A percentile compares a stretch with the other conserved stretches of the same genome.
Evolutionary conservation across 2,797 vertebrate species (phyloP).

Genomic region (Sebastiscus albofasciatus): DNA sequence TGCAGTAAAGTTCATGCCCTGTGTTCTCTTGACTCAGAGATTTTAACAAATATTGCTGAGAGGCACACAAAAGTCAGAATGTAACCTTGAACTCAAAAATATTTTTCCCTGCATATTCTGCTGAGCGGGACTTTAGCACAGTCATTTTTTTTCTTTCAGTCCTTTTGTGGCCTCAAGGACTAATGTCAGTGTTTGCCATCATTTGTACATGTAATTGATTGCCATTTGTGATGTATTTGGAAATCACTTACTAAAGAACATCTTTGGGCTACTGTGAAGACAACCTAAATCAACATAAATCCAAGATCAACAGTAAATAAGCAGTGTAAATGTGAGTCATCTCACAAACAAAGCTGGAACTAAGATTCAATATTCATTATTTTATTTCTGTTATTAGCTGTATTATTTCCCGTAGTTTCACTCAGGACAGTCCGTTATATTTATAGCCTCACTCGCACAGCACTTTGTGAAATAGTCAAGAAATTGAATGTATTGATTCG

Average conservation of each 20-base stretch:
- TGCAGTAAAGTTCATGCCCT: conserved; percentile 40
- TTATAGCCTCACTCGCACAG: background rate
- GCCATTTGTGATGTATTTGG: background rate
- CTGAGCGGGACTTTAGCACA: background rate
- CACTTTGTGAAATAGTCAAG: too few relatives aligned
- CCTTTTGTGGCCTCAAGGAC: background rate
- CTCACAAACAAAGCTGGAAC: background rate
- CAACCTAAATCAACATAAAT: background rate
- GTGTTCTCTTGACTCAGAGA: conserved; percentile 24
- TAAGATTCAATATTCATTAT: background rate
- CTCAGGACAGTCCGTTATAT: background rate
- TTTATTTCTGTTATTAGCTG: background rate
- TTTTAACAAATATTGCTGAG: conserved; percentile 20
- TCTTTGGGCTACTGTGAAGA: background rate
- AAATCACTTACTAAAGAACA: background rate
- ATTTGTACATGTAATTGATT: background rate
- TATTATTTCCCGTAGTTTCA: background rate
- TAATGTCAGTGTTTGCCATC: background rate
- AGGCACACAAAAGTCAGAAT: conserved; percentile 14
- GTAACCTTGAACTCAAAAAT: background rate
- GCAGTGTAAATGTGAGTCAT: background rate
- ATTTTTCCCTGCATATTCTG: background rate
- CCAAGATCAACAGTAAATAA: background rate
- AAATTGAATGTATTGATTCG: too few relatives aligned
- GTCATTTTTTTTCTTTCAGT: background rate